phyloP scores from a whole-genome alignment of 2,888 invertebrate species.

The Drosophila vallismaia region DNA sequence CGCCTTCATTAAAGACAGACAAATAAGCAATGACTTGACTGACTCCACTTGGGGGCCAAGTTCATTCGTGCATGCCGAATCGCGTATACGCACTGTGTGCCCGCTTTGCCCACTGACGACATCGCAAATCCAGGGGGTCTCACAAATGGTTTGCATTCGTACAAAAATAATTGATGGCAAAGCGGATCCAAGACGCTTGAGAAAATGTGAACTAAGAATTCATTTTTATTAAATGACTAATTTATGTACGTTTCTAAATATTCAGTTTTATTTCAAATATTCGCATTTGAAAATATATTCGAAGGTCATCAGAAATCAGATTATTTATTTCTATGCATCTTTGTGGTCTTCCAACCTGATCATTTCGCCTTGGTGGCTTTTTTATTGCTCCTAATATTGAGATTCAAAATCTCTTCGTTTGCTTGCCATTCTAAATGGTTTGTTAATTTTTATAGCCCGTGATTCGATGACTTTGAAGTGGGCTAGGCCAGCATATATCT shows the following conservation, averaged over 20 bases:
- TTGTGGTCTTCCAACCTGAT: slow-evolving; percentile 38
- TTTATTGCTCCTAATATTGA: slow-evolving; percentile 50
- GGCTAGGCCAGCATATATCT: slow-evolving; percentile 32
- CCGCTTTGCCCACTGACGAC: slow-evolving; percentile 17
- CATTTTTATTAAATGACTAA: slow-evolving; percentile 23
- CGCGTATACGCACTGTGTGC: slow-evolving; percentile 62
- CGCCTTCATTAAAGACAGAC: slow-evolving; percentile 46
- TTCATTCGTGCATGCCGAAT: slow-evolving; percentile 67
- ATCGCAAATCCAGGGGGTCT: slow-evolving; percentile 16
- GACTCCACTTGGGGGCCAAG: slow-evolving; percentile 30
- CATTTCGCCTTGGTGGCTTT: slow-evolving; percentile 45
- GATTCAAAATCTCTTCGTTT: slow-evolving; percentile 56
- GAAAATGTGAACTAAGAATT: slow-evolving; percentile 5
- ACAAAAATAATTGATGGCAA: slow-evolving; percentile 50
- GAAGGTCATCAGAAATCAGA: slow-evolving; percentile 20
- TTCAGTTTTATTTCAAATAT: slow-evolving; percentile 22
- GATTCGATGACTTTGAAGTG: slow-evolving; percentile 51
- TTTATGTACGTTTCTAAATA: slow-evolving; percentile 5
- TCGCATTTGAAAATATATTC: slow-evolving; percentile 11
- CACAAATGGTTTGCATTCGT: slow-evolving; percentile 35
- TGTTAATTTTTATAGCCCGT: slow-evolving; percentile 42
- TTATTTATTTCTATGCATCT: slow-evolving; percentile 33
- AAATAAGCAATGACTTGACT: slow-evolving; percentile 37
- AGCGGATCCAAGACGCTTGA: slow-evolving; percentile 55
- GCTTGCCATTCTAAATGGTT: slow-evolving; percentile 54